Percentiles rank a stretch among this genome's conserved stretches.
These are phyloP conservation scores for Megaceryle alcyon DNA, from an alignment of 2,797 vertebrate species.

Conservation along the genomic window DNA sequence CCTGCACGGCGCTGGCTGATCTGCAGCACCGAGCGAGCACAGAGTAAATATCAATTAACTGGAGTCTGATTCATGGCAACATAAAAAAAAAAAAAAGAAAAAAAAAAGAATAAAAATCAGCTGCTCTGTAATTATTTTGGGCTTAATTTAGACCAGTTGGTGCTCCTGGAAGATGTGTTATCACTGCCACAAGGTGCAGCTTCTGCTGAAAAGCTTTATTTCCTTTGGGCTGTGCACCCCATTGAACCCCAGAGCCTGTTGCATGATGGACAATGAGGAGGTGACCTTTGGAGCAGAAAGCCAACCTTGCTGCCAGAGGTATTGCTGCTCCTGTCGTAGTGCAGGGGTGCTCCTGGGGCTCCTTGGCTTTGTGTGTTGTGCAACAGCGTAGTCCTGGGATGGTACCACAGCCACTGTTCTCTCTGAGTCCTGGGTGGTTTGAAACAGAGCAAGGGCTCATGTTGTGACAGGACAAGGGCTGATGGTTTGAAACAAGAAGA, in stretches of 20 bases:
- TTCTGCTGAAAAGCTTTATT: neutral
- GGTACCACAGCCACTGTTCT: neutral
- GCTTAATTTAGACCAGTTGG: slow-evolving; percentile 16
- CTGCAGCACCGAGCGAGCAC: neutral
- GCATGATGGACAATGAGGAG: neutral
- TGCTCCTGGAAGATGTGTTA: neutral
- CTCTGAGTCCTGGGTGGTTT: neutral
- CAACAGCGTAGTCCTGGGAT: neutral
- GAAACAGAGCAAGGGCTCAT: neutral
- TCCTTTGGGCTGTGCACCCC: neutral
- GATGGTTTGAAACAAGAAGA: neutral
- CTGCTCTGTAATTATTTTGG: slow-evolving; percentile 22
- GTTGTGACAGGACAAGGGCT: neutral
- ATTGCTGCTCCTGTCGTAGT: neutral
- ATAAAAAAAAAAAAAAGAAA: neutral
- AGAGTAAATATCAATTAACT: slow-evolving; percentile 40
- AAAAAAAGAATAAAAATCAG: neutral
- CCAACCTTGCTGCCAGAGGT: neutral
- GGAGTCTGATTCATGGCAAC: slow-evolving; percentile 6
- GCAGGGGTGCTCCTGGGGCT: neutral
- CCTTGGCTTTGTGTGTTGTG: neutral
- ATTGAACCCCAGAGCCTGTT: neutral
- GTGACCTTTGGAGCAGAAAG: neutral
- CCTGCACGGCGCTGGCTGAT: neutral
- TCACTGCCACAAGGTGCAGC: neutral